A percentile compares a stretch with the other conserved stretches of the same genome.
phyloP scores from a whole-genome alignment of 1,140 invertebrate genomes.

The Conus ventricosus region DNA sequence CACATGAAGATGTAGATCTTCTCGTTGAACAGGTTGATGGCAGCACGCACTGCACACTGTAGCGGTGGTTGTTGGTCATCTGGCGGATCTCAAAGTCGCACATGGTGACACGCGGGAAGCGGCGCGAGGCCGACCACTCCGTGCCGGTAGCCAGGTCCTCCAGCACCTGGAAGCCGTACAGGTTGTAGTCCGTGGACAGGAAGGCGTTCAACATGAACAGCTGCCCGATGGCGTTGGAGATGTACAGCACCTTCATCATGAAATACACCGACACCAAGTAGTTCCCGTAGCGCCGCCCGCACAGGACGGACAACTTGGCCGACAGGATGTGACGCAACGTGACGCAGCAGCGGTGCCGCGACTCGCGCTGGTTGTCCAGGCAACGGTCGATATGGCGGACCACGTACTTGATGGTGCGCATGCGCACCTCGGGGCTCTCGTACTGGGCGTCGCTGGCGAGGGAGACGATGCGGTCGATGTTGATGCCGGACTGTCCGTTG shows the following conservation, averaged over 20 bases:
- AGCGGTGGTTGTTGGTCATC: conserved; percentile 75
- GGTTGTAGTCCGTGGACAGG: conserved; percentile 76
- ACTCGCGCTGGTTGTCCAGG: conserved; percentile 72
- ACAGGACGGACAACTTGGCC: conserved; percentile 68
- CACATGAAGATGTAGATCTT: conserved; percentile 79
- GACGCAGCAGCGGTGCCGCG: conserved; percentile 67
- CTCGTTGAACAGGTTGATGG: conserved; percentile 79
- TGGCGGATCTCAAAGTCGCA: conserved; percentile 78
- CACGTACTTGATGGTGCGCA: conserved; percentile 72
- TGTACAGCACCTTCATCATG: conserved; percentile 76
- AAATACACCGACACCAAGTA: conserved; percentile 77
- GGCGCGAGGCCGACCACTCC: conserved; percentile 72
- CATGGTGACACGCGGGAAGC: conserved; percentile 77
- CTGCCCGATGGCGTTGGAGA: conserved; percentile 77
- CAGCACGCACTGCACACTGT: conserved; percentile 78
- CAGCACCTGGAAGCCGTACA: conserved; percentile 77
- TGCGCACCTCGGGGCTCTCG: conserved; percentile 69
- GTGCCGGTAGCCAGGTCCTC: conserved; percentile 74
- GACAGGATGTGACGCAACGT: conserved; percentile 68
- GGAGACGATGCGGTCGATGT: conserved; percentile 71
- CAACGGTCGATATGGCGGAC: conserved; percentile 73
- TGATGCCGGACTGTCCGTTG: conserved; percentile 76
- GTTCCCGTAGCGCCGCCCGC: conserved; percentile 76
- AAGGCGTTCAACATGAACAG: conserved; percentile 78
- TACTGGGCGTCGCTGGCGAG: conserved; percentile 66